Evolutionary conservation across 2,888 invertebrate species (phyloP).

Genomic region (Nesidiocoris tenuis): DNA sequence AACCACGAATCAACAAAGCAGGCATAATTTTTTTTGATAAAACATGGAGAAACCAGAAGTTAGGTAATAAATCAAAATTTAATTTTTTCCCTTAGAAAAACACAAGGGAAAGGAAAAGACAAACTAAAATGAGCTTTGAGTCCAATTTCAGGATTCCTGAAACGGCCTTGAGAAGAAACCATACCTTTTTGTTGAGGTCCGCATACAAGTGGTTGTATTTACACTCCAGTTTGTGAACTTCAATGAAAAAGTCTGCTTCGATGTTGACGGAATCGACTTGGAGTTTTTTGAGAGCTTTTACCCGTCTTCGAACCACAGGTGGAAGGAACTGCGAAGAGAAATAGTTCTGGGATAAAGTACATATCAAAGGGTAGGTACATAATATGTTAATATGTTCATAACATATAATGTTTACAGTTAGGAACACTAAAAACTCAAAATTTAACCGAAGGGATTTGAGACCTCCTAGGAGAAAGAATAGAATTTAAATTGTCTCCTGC

Average conservation of each 20-base stretch:
- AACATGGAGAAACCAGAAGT: too few relatives aligned
- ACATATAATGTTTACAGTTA: not conserved
- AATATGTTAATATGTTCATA: not conserved
- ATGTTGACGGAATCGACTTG: slow-evolving; percentile 81
- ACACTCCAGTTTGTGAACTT: slow-evolving; percentile 90
- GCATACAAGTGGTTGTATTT: slow-evolving; percentile 80
- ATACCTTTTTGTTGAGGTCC: slow-evolving; percentile 75
- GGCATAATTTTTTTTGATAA: too few relatives aligned
- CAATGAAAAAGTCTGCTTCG: slow-evolving; percentile 90
- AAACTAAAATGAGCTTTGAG: not conserved
- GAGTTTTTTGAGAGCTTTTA: slow-evolving; percentile 81
- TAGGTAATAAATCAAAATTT: too few relatives aligned
- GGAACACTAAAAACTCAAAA: too few relatives aligned
- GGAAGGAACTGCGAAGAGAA: slow-evolving; percentile 55
- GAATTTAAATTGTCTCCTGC: too few relatives aligned
- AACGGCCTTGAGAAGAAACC: not conserved
- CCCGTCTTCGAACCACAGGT: slow-evolving; percentile 72
- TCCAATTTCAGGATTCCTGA: not conserved
- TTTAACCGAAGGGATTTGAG: not conserved
- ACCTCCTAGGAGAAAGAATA: too few relatives aligned
- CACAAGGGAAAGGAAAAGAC: not conserved
- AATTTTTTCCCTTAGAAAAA: too few relatives aligned
- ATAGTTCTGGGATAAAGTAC: not conserved
- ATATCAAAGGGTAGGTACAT: not conserved
- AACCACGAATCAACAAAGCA: too few relatives aligned